A percentile compares a stretch with the other conserved stretches of the same genome.
Conservation (phyloP, 2,113 vertebrate species). For the human (Homo sapiens) region DNA sequence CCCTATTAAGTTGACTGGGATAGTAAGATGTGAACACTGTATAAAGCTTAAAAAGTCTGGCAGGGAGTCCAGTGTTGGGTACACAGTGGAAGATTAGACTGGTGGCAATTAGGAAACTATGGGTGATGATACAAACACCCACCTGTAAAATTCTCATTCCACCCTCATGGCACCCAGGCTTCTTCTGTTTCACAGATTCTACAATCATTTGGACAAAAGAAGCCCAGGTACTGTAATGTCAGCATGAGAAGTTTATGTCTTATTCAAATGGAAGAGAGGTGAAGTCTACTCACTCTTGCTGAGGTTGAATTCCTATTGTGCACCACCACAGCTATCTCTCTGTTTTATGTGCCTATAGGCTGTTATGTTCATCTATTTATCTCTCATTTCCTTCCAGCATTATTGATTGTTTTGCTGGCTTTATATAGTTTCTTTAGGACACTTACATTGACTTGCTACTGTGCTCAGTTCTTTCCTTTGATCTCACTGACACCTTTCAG, state of each 20-base stretch:
- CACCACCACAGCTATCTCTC: background rate
- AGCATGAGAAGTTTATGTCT: background rate
- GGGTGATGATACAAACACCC: background rate
- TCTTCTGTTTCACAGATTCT: background rate
- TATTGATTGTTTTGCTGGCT: background rate
- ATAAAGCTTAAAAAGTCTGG: background rate
- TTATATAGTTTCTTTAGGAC: background rate
- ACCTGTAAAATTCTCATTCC: background rate
- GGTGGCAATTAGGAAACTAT: background rate
- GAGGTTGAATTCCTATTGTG: background rate
- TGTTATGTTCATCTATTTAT: background rate
- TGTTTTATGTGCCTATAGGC: background rate
- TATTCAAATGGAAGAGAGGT: background rate
- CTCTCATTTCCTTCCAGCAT: background rate
- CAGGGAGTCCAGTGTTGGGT: no score
- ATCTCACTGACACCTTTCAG: background rate
- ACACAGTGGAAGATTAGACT: background rate
- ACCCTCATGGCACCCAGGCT: background rate
- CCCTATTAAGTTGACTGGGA: background rate
- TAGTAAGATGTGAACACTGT: background rate
- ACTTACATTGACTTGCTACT: background rate
- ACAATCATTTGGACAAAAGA: background rate
- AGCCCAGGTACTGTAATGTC: background rate
- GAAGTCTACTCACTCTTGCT: background rate
- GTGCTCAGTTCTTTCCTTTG: background rate